Base-by-base conservation (phyloP, 2,888 invertebrate genomes). In the Pristionchus entomophagus region DNA sequence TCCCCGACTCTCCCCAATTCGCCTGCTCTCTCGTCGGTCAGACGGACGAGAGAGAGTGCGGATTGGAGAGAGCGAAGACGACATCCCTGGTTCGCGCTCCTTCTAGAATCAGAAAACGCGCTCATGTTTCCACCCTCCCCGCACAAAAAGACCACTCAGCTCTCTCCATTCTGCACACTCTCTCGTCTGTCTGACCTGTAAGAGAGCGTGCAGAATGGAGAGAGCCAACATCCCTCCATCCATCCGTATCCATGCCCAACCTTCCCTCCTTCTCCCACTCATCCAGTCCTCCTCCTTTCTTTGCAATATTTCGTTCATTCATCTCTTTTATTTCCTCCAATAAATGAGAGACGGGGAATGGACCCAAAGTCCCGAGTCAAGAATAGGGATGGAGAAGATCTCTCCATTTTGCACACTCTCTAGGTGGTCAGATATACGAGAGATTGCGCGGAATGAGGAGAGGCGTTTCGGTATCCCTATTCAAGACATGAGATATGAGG, bases 311-410 rank as follows among this genome's bases (percentile, higher is more conserved):
- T 80, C 78, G 51, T 80, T 41, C 78, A 80, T 80, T 80, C 78
- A 80, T 80, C 78, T 80, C 78, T 51, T 80, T 80, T 80, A 80
- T 80, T 80, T 80, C 78, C 78, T 80, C 78, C 78, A 80, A 51
- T 80, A 80, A 80, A 80, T 80, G 78, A 29, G 51, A 65, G 8
- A 32, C 17, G 32, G 5, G 35, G 19, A n/a, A n/a, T n/a, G n/a
- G n/a, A n/a, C n/a, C n/a, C n/a, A n/a, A n/a, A n/a, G n/a, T n/a
- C 14, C 10, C 29, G 77, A 45, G 49, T 22, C 35, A 35, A 29
- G 49, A 51, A 51, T 8, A 22, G 22, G 51, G 49, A 80, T 41
- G 45, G 77, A 29, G 0, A 0, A 0, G 41, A n/a, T 35, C 59
- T 59, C 59, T 14, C 32, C 29, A 59, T 59, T 59, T 29, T 17